Evolutionary conservation across 2,888 invertebrate genomes (phyloP).

Genomic region (Sminthurides aquaticus): DNA sequence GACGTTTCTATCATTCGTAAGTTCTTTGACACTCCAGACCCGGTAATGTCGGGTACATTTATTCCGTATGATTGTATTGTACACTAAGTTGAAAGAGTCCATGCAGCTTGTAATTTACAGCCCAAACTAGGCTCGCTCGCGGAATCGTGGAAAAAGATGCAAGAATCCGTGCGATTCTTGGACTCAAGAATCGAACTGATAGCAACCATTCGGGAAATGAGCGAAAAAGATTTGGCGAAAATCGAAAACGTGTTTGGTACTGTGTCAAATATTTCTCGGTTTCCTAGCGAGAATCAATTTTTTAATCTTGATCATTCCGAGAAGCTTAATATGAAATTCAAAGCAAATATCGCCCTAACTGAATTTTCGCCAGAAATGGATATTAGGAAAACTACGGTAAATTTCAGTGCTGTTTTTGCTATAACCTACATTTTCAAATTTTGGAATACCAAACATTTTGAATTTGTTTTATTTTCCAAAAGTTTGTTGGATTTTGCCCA

Average conservation of each 20-base stretch:
- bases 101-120: slow-evolving; percentile 13
- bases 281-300: slow-evolving; percentile 30
- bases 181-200: slow-evolving; percentile 21
- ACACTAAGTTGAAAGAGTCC: neutral
- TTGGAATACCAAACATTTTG: neutral
- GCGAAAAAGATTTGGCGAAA: slow-evolving; percentile 26
- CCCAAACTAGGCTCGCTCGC: slow-evolving; percentile 31
- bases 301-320: slow-evolving; percentile 24
- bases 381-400: slow-evolving; percentile 24
- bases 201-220: slow-evolving; percentile 21
- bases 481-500: slow-evolving; percentile 37
- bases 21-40: no score
- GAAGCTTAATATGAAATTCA: no score
- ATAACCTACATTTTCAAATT: no score
- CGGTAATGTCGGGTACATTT: no score
- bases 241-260: slow-evolving; percentile 14
- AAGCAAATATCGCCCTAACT: no score
- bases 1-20: no score
- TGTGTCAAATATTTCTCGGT: neutral
- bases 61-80: neutral
- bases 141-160: slow-evolving; percentile 29
- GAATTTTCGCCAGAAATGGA: slow-evolving; percentile 28
- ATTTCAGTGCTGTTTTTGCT: no score
- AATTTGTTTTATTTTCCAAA: neutral
- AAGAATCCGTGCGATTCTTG: slow-evolving; percentile 29